Evolutionary conservation across 2,888 invertebrate species (phyloP).

Genomic region (Mythimna vitellina): DNA sequence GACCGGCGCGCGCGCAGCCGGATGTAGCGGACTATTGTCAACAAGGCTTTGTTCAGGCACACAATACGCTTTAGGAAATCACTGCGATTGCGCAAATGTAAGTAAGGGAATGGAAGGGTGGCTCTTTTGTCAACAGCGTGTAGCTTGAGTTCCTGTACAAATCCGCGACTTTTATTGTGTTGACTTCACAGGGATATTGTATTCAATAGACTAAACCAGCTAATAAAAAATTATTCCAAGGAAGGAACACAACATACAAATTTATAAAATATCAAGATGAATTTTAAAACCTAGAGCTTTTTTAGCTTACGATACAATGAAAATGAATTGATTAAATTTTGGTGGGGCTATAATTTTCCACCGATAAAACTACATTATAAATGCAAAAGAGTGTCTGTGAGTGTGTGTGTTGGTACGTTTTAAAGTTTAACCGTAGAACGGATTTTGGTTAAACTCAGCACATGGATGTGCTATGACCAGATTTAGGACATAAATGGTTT

Average conservation of each 20-base stretch:
- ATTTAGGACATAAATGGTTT: not conserved
- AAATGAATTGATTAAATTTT: not conserved
- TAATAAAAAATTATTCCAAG: not conserved
- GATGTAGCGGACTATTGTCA: conserved; percentile 53
- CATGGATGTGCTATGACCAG: too few relatives aligned
- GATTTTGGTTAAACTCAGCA: not conserved
- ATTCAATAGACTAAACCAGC: not conserved
- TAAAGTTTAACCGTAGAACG: not conserved
- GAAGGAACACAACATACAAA: not conserved
- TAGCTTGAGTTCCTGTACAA: not conserved
- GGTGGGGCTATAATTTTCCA: not conserved
- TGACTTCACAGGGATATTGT: not conserved
- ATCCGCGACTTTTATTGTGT: conserved; percentile 8
- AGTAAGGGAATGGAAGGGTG: conserved; percentile 30
- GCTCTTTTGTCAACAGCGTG: conserved; percentile 14
- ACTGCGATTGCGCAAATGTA: conserved; percentile 40
- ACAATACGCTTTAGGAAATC: conserved; percentile 51
- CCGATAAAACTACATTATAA: not conserved
- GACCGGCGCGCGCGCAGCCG: conserved; percentile 51
- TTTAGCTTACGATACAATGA: too few relatives aligned
- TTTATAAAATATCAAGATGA: not conserved
- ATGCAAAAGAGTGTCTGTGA: not conserved
- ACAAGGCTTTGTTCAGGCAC: conserved; percentile 42
- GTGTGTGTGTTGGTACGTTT: not conserved
- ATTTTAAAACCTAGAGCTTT: not conserved